Conservation (phyloP, 2,888 invertebrate species). For the Cerceris rybyensis region DNA sequence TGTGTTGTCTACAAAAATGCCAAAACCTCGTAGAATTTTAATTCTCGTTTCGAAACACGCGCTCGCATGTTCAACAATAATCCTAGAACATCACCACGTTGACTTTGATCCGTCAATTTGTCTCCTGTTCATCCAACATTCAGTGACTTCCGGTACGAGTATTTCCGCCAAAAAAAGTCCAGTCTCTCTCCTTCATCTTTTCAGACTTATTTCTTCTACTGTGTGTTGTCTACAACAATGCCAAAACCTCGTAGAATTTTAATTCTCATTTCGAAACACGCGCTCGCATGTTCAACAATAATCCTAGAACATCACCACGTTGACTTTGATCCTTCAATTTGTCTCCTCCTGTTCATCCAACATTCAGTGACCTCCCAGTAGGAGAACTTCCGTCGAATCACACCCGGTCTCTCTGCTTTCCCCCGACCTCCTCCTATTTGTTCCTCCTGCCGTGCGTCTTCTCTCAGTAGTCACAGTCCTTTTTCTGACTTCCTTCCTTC, state of each 20-base stretch:
- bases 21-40: no score
- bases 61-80: no score
- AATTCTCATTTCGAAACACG: no score
- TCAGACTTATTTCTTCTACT: no score
- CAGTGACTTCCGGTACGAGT: constrained; percentile 37
- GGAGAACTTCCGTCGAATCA: constrained; percentile 20
- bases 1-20: no score
- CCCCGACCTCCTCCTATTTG: constrained; percentile 52
- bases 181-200: constrained; percentile 8
- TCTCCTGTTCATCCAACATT: constrained; percentile 63
- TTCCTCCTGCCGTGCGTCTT: constrained; percentile 41
- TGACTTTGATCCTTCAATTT: constrained; percentile 65
- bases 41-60: no score
- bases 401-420: constrained; percentile 3
- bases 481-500: constrained; percentile 28
- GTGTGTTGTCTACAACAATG: no score
- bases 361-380: constrained; percentile 50
- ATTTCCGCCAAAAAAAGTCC: constrained; percentile 8
- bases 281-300: no score
- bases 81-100: constrained; percentile 7
- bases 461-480: neutral
- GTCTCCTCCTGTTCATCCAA: constrained; percentile 60
- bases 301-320: constrained; percentile 6
- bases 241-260: no score
- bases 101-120: constrained; percentile 65